These are phyloP conservation scores for Ctena decussata DNA, from an alignment of 2,888 invertebrate genomes.

Conservation along the genomic window DNA sequence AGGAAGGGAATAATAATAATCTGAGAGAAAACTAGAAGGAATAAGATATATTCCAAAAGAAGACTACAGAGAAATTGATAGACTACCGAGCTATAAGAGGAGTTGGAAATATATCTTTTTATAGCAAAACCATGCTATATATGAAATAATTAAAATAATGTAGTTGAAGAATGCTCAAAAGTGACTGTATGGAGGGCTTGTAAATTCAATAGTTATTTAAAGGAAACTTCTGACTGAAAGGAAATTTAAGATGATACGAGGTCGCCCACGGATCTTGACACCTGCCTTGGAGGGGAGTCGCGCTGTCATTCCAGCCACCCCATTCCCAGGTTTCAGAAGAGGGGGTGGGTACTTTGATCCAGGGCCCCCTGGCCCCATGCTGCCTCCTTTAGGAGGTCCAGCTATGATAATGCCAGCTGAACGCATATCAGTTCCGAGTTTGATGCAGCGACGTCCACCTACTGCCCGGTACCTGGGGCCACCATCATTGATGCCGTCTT, in stretches of 20 bases:
- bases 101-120: too few relatives aligned
- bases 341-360: not conserved
- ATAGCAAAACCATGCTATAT: too few relatives aligned
- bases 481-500: conserved; percentile 42
- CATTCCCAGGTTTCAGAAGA: not conserved
- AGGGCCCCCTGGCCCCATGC: not conserved
- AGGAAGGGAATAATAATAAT: too few relatives aligned
- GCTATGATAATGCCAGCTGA: conserved; percentile 30
- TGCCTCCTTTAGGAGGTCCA: conserved; percentile 17
- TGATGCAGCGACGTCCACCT: conserved; percentile 16
- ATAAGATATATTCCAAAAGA: too few relatives aligned
- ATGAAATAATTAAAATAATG: too few relatives aligned
- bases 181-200: too few relatives aligned
- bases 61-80: too few relatives aligned
- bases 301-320: conserved; percentile 23
- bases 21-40: too few relatives aligned
- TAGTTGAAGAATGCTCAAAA: too few relatives aligned
- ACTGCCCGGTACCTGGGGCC: conserved; percentile 47
- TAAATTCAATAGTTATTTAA: too few relatives aligned
- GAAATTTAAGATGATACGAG: not conserved
- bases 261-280: conserved; percentile 36
- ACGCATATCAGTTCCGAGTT: conserved; percentile 18
- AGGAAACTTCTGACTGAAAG: too few relatives aligned
- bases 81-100: too few relatives aligned
- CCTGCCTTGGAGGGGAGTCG: conserved; percentile 63